Base-by-base conservation (phyloP, 1,140 invertebrate species). In the Procambarus clarkii region DNA sequence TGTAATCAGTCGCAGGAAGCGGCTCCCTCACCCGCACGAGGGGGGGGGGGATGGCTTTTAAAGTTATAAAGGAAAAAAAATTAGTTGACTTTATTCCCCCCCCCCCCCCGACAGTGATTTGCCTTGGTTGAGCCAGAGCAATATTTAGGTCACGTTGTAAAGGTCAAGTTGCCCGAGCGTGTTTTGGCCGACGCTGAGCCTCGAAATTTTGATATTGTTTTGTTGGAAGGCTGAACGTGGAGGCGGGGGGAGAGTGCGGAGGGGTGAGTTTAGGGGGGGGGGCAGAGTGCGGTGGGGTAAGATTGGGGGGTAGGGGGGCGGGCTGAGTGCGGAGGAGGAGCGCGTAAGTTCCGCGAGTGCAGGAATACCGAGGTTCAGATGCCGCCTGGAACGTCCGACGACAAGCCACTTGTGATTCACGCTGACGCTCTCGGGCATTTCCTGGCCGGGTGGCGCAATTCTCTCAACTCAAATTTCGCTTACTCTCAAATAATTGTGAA, bases 381-480 rank as follows among this genome's bases (percentile, higher is more conserved):
- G 48, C n/a, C 11, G 48, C 24, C 46, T 54, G 79, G 79, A 81
- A 81, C 48, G 79, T 81, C 79, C 79, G 79, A 24, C 24, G 79
- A 54, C 21, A 58, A 46, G 1, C 45, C 46, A 48, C 79, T 48
- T 81, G 24, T 81, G 79, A 81, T 54, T 81, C 79, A 81, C 34
- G 79, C 48, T 81, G 79, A 48, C 24, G 54, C 79, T 8, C 18
- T 24, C 48, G 79, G 77, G 79, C 54, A 81, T 81, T 81, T 81
- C 79, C 79, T 81, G 79, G 34, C 79, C 15, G 48, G 44, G 18
- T 81, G 79, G 48, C 54, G 79, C 79, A 81, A 81, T 54, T 81
- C 54, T 58, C 48, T 81, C 48, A 24, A 24, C 3, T 74, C 24
- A 34, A 24, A 74, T 34, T 74, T 24, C 3, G 78, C 45, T 24